A percentile compares a stretch with the other conserved stretches of the same genome.
Conservation (phyloP, 92 coral and sea anemone genomes). For the Muricea muricata region DNA sequence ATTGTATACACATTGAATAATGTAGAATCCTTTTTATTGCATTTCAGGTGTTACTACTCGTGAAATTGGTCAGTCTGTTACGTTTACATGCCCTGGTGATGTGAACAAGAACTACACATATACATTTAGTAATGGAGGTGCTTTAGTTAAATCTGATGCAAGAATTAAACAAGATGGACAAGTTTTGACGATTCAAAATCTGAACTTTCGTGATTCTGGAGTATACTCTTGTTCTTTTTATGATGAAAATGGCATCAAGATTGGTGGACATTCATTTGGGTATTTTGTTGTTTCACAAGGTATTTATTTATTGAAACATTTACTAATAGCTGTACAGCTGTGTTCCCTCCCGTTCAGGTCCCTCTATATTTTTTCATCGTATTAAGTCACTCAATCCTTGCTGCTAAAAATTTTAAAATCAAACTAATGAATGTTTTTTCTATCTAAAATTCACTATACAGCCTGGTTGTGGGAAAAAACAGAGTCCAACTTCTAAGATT, state of each 20-base stretch:
- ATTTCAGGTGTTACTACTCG: too few relatives aligned
- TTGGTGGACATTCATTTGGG: not conserved
- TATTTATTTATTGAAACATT: not conserved
- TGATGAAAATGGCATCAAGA: not conserved
- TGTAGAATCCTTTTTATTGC: too few relatives aligned
- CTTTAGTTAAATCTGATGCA: not conserved
- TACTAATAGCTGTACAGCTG: too few relatives aligned
- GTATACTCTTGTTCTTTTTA: not conserved
- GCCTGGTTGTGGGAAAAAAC: too few relatives aligned
- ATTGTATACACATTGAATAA: too few relatives aligned
- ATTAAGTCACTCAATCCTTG: too few relatives aligned
- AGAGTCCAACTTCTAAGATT: too few relatives aligned
- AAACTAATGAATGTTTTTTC: too few relatives aligned
- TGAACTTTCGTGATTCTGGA: not conserved
- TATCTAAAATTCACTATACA: too few relatives aligned
- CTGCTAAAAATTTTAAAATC: too few relatives aligned
- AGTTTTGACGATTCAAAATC: not conserved
- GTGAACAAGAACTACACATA: not conserved
- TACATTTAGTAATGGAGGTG: not conserved
- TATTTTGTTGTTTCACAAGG: not conserved
- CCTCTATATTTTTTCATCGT: too few relatives aligned
- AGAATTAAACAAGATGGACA: not conserved
- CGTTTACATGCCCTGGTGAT: conserved; percentile 16
- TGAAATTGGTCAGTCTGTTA: not conserved
- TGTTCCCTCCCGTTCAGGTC: too few relatives aligned